Evolutionary conservation across 1,140 invertebrate species (phyloP).

Genomic region (Caligus rogercresseyi): DNA sequence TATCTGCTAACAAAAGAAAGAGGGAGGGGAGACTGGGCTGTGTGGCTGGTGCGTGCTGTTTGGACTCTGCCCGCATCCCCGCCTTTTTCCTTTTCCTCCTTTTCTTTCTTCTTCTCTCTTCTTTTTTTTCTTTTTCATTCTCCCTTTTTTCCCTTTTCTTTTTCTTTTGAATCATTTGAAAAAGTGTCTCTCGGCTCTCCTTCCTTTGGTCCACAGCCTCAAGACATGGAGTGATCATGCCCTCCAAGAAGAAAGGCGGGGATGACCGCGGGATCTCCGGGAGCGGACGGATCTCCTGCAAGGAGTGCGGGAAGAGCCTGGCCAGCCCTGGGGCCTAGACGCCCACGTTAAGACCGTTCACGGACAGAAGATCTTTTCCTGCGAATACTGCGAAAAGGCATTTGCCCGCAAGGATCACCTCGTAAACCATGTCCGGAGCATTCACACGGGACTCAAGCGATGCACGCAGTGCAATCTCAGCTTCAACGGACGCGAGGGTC

Average conservation of each 20-base stretch:
- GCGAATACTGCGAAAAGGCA: slow-evolving; percentile 23
- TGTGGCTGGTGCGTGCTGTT: background rate
- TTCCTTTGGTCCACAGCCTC: background rate
- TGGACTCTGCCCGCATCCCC: background rate
- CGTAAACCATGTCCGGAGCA: slow-evolving; percentile 9
- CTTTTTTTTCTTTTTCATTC: slow-evolving; percentile 16
- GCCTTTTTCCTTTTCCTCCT: slow-evolving; percentile 6
- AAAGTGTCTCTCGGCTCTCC: slow-evolving; percentile 18
- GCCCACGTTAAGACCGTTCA: slow-evolving; percentile 10
- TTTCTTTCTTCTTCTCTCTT: slow-evolving; percentile 13
- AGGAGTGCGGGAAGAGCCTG: slow-evolving; percentile 4
- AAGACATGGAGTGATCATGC: too few relatives aligned
- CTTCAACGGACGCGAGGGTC: slow-evolving; percentile 21
- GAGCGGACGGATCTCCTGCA: slow-evolving; percentile 18
- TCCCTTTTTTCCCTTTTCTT: slow-evolving; percentile 9
- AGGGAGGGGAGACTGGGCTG: background rate
- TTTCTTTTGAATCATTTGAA: slow-evolving; percentile 20
- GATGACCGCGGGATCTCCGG: slow-evolving; percentile 19
- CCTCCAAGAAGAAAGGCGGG: background rate
- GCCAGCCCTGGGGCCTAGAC: slow-evolving; percentile 7
- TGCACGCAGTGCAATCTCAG: slow-evolving; percentile 18
- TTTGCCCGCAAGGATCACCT: slow-evolving; percentile 6
- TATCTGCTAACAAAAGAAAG: background rate
- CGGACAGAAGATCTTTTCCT: slow-evolving; percentile 15
- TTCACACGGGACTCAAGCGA: slow-evolving; percentile 7